phyloP scores from a whole-genome alignment of 2,888 invertebrate species.

The Tenthredo mesomela region DNA sequence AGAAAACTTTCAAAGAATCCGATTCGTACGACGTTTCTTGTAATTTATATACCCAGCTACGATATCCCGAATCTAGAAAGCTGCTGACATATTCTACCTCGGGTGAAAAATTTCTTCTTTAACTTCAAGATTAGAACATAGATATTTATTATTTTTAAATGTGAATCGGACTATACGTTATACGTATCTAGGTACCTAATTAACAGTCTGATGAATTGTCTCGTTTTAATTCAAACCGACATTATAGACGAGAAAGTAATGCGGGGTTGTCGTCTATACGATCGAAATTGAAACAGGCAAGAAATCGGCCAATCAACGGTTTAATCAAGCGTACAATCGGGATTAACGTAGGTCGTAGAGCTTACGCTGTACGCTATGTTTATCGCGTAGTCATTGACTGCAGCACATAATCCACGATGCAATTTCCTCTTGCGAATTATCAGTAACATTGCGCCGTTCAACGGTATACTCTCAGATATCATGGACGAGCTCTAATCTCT shows the following conservation, averaged over 20 bases:
- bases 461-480: conserved; percentile 16
- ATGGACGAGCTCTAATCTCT: conserved; percentile 18
- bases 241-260: conserved; percentile 28
- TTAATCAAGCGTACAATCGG: conserved; percentile 46
- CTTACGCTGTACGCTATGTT: not conserved
- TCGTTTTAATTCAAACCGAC: conserved; percentile 28
- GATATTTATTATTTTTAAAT: conserved; percentile 28
- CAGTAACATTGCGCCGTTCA: conserved; percentile 15
- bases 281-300: conserved; percentile 38
- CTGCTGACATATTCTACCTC: conserved; percentile 36
- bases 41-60: conserved; percentile 36
- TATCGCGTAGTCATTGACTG: conserved; percentile 28
- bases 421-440: conserved; percentile 38
- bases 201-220: conserved; percentile 37
- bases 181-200: not conserved
- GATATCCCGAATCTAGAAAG: conserved; percentile 44
- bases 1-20: conserved; percentile 15
- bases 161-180: not conserved
- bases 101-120: not conserved
- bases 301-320: conserved; percentile 30
- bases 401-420: conserved; percentile 26
- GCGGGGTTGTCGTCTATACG: not conserved
- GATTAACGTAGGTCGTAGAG: conserved; percentile 21
- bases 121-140: not conserved
- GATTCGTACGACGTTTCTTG: conserved; percentile 23